Conservation (phyloP, 2,888 invertebrate genomes). For the Pristionchus mayeri region DNA sequence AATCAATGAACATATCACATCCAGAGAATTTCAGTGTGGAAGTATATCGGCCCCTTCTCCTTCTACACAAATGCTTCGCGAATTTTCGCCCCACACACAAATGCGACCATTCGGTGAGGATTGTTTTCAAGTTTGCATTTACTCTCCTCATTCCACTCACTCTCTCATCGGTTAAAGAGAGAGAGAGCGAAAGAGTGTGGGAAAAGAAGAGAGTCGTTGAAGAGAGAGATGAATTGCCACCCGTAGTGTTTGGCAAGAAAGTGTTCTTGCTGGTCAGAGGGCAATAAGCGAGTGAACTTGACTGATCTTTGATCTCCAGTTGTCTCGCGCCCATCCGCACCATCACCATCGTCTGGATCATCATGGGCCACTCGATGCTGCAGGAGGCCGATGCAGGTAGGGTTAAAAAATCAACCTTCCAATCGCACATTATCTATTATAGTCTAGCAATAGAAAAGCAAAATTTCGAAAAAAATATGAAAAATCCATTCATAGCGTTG, state of each 20-base stretch:
- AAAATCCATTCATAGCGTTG: too few species aligned
- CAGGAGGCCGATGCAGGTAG: conserved; percentile 23
- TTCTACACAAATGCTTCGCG: background rate
- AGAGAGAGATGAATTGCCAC: too few species aligned
- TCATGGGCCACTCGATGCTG: conserved; percentile 34
- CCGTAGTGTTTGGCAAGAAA: too few species aligned
- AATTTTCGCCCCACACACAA: conserved; percentile 18
- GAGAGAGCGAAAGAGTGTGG: too few species aligned
- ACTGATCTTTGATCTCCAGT: conserved; percentile 16
- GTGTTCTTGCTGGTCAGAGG: background rate
- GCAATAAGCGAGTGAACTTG: background rate
- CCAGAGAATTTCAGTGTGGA: conserved; percentile 34
- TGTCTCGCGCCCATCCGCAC: background rate
- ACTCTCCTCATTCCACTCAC: too few species aligned
- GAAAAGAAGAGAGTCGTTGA: background rate
- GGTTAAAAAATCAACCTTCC: too few species aligned
- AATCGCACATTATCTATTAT: too few species aligned
- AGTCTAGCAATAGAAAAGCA: too few species aligned
- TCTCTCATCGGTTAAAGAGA: too few species aligned
- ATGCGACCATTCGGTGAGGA: background rate
- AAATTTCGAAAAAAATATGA: too few species aligned
- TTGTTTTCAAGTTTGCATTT: background rate
- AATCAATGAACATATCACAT: too few species aligned
- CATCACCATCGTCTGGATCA: conserved; percentile 27
- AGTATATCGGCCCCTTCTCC: conserved; percentile 6